Evolutionary conservation across 2,797 vertebrate genomes (phyloP), one percentile per base, ranked within the genome.

Genomic region (Sebastolobus alascanus): DNA sequence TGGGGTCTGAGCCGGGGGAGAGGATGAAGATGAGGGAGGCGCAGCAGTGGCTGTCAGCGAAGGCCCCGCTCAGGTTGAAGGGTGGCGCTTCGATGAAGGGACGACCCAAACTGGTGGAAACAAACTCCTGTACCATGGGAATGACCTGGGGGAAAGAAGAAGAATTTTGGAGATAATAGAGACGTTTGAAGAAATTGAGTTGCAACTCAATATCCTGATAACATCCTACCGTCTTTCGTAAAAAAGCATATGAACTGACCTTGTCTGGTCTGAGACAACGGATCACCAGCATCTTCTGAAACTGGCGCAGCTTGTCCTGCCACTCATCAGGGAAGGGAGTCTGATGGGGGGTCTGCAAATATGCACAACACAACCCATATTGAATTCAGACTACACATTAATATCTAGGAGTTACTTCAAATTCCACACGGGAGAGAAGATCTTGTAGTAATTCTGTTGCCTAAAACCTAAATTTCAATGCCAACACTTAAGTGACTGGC

Each of bases 251-350:
- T 55, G 12, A 54, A 78, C 84, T 68, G 89, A 96, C 96, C 94
- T 98, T 97, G 92, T 98, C 97, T 68, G 96, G 96, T 86, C 97
- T 94, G 67, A 97, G 89, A 91, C 96, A 97, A 54, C 96, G 95
- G 84, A 98, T 94, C 74, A 97, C 75, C 72, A 98, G 94, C 96
- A 98, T 97, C 86, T 93, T 97, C 84, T 98, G 96, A 80, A 98
- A 97, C 3, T 93, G 90, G 33, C 81, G 93, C 56, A 96, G 37
- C 85, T 94, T 96, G 0, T 93, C 85, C 89, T 97, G 90, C 96
- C 96, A 97, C 1, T 91, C 88, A 2, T 85, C 93, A 65, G 97
- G 97, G 80, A 98, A 97, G 3, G 40, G 4, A 71, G 95, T 93
- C 55, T 96, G 95, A 77, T 98, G 95, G 22, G 96, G 96, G 27